A percentile compares a stretch with the other conserved stretches of the same genome.
These are phyloP conservation scores for Anguilla pacifica DNA, from an alignment of 2,797 vertebrate species.

Conservation along the genomic window DNA sequence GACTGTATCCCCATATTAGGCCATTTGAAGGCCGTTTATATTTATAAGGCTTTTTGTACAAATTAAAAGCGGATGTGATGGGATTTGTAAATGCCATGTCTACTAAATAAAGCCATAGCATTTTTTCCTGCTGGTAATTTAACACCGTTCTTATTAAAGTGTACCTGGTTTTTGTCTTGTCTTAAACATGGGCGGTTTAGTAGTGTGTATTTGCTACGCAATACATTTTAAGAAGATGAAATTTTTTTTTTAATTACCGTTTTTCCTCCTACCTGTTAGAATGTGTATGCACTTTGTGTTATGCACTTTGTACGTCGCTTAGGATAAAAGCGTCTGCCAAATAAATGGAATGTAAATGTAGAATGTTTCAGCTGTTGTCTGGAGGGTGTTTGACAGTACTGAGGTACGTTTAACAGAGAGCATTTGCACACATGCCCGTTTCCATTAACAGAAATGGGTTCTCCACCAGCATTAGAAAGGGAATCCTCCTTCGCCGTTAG, in stretches of 20 bases:
- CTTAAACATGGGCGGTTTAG: slow-evolving; percentile 49
- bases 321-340: no score
- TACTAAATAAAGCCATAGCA: slow-evolving; percentile 76
- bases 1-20: slow-evolving; percentile 68
- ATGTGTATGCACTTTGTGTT: no score
- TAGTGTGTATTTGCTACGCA: slow-evolving; percentile 70
- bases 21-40: slow-evolving; percentile 64
- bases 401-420: not conserved
- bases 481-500: slow-evolving; percentile 8
- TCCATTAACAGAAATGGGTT: not conserved
- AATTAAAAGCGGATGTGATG: slow-evolving; percentile 62
- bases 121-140: slow-evolving; percentile 69
- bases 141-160: slow-evolving; percentile 54
- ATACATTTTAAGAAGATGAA: slow-evolving; percentile 70
- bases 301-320: no score
- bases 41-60: slow-evolving; percentile 73
- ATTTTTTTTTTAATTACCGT: slow-evolving; percentile 45
- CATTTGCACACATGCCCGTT: not conserved
- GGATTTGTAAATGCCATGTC: slow-evolving; percentile 68
- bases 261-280: slow-evolving; percentile 35
- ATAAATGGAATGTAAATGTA: not conserved
- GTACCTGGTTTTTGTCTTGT: slow-evolving; percentile 58
- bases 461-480: not conserved
- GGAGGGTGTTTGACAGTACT: slow-evolving; percentile 28
- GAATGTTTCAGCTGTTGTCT: slow-evolving; percentile 16